Percentiles rank a stretch among this genome's conserved stretches.
Evolutionary conservation across 2,797 vertebrate genomes (phyloP).

Genomic region (Scyliorhinus canicula): DNA sequence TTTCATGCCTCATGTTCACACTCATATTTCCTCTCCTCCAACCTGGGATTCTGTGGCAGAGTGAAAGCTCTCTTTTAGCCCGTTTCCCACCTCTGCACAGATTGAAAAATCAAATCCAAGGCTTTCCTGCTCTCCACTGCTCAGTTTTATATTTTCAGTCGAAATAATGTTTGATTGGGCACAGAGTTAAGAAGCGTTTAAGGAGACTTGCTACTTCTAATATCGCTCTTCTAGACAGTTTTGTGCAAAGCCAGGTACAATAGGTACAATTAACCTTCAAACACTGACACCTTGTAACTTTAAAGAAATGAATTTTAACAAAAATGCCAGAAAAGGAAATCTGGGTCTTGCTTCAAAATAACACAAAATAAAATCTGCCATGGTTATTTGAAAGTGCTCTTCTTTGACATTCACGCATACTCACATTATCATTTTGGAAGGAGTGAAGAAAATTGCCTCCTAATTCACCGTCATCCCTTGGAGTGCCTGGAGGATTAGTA

Average conservation of each 20-base stretch:
- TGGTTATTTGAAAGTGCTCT: background rate
- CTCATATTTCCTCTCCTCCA: background rate
- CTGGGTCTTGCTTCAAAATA: background rate
- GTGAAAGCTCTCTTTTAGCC: background rate
- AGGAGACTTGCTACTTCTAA: background rate
- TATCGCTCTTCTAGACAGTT: background rate
- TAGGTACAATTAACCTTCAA: background rate
- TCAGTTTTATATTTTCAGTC: background rate
- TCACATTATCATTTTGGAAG: conserved; percentile 98
- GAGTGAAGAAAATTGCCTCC: conserved; percentile 98
- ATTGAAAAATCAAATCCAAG: background rate
- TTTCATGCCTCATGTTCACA: background rate
- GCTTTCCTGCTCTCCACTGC: background rate
- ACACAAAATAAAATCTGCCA: background rate
- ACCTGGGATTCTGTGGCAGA: background rate
- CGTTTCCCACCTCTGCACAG: background rate
- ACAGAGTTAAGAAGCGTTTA: background rate
- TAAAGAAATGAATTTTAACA: background rate
- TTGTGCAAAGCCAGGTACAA: background rate
- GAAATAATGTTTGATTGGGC: background rate
- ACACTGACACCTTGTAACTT: background rate
- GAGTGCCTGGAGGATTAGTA: conserved; percentile 96
- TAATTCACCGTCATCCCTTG: conserved; percentile 90
- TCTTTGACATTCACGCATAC: conserved; percentile 44
- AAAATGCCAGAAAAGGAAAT: background rate